Base-by-base conservation (phyloP, 2,113 vertebrate species). In the Sapayoa aenigma region DNA sequence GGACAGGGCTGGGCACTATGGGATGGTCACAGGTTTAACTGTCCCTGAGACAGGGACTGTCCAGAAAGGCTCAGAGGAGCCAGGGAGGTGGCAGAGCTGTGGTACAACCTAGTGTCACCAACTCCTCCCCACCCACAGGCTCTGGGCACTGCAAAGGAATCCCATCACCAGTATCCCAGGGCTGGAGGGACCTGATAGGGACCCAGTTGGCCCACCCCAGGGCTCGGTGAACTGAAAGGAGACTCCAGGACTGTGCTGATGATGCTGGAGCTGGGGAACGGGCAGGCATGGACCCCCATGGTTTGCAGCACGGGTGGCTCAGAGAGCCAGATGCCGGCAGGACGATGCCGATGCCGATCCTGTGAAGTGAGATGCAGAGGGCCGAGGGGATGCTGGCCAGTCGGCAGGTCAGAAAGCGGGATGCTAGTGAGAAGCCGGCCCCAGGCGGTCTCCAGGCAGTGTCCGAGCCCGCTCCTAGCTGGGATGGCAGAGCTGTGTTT, bases 401-500 rank as follows among this genome's bases (percentile, higher is more conserved):
- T 4, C 25, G 2, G 60, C 2, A 12, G 18, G 16, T 5, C n/a
- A 20, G 16, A 24, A 14, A 44, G 19, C 0, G 5, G 23, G 73
- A 28, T 9, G 50, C 24, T 24, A 74, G 44, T 4, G 58, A 73
- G 68, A 84, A 41, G 65, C 84, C 11, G 19, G n/a, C 33, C 77
- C 63, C 46, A 4, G 60, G 58, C 33, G 17, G 94, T 86, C 96
- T 95, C 94, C 84, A 94, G 80, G 94, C 96, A 95, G 49, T 86
- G 91, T 85, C 93, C 75, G 63, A 94, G 86, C 77, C 58, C 5
- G 62, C 72, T 74, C 81, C 76, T 85, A 56, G 85, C 89, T 66
- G 90, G 94, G 94, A 89, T 96, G 82, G 94, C 94, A 92, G 92
- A 41, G 72, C 94, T 93, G 93, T 99, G 99, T 99, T 99, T 99